Conservation (phyloP, 2,888 invertebrate species). For the Habrosyne pyritoides region DNA sequence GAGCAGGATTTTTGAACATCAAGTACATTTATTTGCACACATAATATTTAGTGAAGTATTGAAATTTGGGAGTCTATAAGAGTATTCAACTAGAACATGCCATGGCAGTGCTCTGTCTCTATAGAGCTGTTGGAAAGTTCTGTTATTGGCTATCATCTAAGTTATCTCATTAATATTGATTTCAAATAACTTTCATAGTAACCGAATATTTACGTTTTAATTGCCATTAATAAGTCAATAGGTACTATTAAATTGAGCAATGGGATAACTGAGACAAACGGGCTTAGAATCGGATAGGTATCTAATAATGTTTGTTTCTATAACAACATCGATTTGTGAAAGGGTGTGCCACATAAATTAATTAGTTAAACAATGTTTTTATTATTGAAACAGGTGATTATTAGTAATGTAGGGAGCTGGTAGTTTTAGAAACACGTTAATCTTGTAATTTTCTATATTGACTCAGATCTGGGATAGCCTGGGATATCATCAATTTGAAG, state of each 20-base stretch:
- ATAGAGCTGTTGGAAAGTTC: conserved; percentile 39
- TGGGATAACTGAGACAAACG: conserved; percentile 7
- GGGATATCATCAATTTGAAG: too few species aligned
- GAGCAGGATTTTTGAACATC: too few species aligned
- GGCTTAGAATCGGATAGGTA: conserved; percentile 10
- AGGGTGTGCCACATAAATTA: conserved; percentile 50
- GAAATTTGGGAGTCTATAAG: conserved; percentile 21
- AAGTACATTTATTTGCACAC: too few species aligned
- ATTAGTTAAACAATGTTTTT: conserved; percentile 38
- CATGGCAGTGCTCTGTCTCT: conserved; percentile 45
- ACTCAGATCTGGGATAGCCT: too few species aligned
- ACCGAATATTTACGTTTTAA: too few species aligned
- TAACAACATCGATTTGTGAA: conserved; percentile 60
- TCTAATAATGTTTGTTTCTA: conserved; percentile 28
- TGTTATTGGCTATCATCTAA: conserved; percentile 27
- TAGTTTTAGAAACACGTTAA: conserved; percentile 16
- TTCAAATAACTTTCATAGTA: too few species aligned
- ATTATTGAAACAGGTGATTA: conserved; percentile 39
- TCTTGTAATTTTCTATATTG: background rate
- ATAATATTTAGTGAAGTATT: too few species aligned
- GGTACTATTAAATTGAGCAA: too few species aligned
- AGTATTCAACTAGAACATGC: conserved; percentile 40
- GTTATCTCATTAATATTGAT: conserved; percentile 25
- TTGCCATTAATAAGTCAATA: too few species aligned
- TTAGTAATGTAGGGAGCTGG: conserved; percentile 37